Conservation (phyloP, 2,113 vertebrate genomes). For the Cisticola juncidis region DNA sequence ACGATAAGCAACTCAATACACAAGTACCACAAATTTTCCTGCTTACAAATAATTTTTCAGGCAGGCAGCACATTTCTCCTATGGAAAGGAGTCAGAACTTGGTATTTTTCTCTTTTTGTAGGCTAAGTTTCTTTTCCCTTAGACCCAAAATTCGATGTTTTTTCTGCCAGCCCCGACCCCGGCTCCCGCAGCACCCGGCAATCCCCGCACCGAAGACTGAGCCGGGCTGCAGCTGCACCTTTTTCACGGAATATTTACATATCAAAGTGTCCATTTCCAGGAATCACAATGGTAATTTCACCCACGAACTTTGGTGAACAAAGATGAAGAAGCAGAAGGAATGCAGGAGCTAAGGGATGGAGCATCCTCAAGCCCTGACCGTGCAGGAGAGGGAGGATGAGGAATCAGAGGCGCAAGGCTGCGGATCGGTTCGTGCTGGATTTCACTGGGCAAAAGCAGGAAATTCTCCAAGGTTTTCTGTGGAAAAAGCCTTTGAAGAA, state of each 20-base stretch:
- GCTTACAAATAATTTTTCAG: not conserved
- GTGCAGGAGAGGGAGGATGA: fast-evolving
- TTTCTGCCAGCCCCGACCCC: not conserved
- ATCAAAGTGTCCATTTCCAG: not conserved
- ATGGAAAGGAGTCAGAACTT: not conserved
- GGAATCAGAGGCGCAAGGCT: not conserved
- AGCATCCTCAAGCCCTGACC: not conserved
- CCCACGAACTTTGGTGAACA: not conserved
- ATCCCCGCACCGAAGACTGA: not conserved
- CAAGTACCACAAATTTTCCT: not conserved
- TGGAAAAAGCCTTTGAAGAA: not conserved
- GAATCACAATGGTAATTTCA: not conserved
- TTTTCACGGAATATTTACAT: not conserved
- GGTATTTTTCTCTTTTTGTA: not conserved
- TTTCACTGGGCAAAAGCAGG: not conserved
- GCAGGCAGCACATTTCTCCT: not conserved
- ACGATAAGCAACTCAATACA: not conserved
- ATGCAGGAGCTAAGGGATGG: fast-evolving
- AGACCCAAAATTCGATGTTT: not conserved
- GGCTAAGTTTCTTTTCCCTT: not conserved
- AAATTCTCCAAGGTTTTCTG: not conserved
- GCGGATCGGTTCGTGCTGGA: fast-evolving
- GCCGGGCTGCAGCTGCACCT: not conserved
- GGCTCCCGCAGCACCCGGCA: not conserved
- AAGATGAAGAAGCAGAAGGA: not conserved